These are phyloP conservation scores for Maniola jurtina DNA, from an alignment of 1,140 invertebrate genomes.

Conservation along the genomic window DNA sequence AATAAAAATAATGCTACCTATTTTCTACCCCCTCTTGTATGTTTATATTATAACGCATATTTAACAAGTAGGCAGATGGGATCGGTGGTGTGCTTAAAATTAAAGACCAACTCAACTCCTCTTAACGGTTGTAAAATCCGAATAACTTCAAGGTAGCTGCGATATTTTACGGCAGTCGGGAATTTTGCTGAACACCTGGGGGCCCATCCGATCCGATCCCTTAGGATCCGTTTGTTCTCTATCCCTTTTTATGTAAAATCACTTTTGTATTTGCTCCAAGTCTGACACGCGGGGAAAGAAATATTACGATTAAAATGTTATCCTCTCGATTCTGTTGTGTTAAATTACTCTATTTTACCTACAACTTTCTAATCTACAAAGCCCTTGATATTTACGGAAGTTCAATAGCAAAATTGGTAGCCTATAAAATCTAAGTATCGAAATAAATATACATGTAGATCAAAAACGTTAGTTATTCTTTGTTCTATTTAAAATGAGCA, in stretches of 20 bases:
- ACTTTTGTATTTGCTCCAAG: not conserved
- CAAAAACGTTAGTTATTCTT: too few species aligned
- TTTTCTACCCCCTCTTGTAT: too few species aligned
- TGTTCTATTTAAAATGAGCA: too few species aligned
- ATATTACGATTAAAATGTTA: too few species aligned
- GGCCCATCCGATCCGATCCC: slow-evolving; percentile 13
- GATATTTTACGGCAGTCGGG: slow-evolving; percentile 18
- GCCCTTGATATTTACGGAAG: too few species aligned
- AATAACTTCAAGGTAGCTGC: slow-evolving; percentile 23
- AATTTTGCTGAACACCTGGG: slow-evolving; percentile 28
- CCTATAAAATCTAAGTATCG: too few species aligned
- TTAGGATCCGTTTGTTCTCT: slow-evolving; percentile 8
- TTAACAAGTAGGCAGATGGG: slow-evolving; percentile 12
- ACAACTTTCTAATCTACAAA: too few species aligned
- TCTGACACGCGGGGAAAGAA: not conserved
- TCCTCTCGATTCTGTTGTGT: too few species aligned
- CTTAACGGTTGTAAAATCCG: slow-evolving; percentile 20
- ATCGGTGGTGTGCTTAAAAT: slow-evolving; percentile 8
- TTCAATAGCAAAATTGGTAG: too few species aligned
- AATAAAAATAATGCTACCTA: too few species aligned
- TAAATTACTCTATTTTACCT: too few species aligned
- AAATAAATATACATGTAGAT: too few species aligned
- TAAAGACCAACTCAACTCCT: slow-evolving; percentile 22
- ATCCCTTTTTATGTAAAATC: slow-evolving; percentile 1
- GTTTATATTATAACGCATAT: not conserved